Percentiles rank a stretch among this genome's conserved stretches.
phyloP scores from a whole-genome alignment of 1,140 invertebrate genomes.

The Drosophila quadrilineata region DNA sequence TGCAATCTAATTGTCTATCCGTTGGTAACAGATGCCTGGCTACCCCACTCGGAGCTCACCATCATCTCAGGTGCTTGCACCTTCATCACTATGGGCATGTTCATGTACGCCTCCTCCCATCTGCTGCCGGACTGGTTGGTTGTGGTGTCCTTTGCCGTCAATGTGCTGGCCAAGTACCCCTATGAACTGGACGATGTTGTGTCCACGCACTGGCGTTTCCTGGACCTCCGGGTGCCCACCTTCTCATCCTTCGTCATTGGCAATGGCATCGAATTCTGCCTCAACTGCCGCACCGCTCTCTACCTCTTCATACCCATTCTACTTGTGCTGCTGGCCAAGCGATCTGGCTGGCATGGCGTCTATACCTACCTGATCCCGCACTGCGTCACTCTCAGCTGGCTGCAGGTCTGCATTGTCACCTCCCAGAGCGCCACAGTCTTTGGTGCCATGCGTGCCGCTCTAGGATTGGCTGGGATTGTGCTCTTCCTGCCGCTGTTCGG shows the following conservation, averaged over 20 bases:
- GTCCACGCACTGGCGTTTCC: constrained; percentile 88
- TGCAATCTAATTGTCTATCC: constrained; percentile 90
- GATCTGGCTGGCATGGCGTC: constrained; percentile 89
- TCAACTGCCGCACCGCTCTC: constrained; percentile 89
- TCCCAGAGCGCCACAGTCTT: constrained; percentile 91
- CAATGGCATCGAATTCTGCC: constrained; percentile 92
- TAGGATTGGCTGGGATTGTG: constrained; percentile 89
- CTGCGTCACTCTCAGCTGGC: constrained; percentile 92
- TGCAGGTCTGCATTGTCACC: constrained; percentile 90
- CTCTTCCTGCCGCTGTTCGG: constrained; percentile 90
- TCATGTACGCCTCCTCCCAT: constrained; percentile 83
- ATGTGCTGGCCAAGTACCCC: constrained; percentile 91
- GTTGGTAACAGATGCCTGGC: constrained; percentile 88
- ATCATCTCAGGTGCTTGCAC: constrained; percentile 88
- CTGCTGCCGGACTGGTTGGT: constrained; percentile 86
- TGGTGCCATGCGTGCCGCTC: constrained; percentile 88
- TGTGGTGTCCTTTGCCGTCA: constrained; percentile 89
- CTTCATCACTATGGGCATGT: constrained; percentile 88
- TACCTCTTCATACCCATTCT: constrained; percentile 89
- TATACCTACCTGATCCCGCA: constrained; percentile 91
- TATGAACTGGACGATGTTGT: constrained; percentile 91
- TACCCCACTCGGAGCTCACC: constrained; percentile 91
- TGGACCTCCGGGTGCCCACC: constrained; percentile 89
- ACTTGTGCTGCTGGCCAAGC: constrained; percentile 87
- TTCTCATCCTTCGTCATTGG: constrained; percentile 90